Evolutionary conservation across 2,113 vertebrate species (phyloP).

Genomic region (Podocnemis expansa): DNA sequence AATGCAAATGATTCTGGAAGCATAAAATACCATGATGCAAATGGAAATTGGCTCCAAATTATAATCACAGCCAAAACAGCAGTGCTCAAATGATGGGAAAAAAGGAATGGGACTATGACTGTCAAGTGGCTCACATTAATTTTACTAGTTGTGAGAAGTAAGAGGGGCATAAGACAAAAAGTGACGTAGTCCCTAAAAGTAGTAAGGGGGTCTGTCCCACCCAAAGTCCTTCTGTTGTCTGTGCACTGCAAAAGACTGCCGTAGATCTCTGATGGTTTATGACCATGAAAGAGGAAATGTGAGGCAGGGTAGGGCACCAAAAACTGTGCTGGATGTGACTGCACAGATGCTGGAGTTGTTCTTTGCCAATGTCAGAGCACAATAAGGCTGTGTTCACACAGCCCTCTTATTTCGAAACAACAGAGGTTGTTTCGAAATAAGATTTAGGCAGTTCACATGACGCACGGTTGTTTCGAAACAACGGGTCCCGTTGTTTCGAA

Average conservation of each 20-base stretch:
- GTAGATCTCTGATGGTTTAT: not conserved
- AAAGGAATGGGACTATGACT: not conserved
- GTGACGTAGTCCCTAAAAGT: no score
- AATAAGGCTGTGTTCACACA: accelerated
- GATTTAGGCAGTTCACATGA: no score
- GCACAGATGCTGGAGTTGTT: conserved; percentile 1
- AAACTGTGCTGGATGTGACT: accelerated
- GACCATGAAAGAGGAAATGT: not conserved
- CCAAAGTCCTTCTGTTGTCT: no score
- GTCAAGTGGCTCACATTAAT: no score
- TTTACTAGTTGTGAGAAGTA: no score
- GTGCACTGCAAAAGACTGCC: no score
- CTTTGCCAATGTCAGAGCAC: not conserved
- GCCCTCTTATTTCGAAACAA: no score
- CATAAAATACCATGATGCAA: not conserved
- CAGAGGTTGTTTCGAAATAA: no score
- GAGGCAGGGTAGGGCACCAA: not conserved
- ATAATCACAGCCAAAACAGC: not conserved
- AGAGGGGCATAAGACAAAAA: no score
- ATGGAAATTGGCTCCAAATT: conserved; percentile 12
- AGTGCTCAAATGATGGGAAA: not conserved
- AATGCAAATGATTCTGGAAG: not conserved
- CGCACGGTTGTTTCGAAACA: no score
- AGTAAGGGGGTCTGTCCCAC: no score
- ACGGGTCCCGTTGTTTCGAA: no score